phyloP scores from a whole-genome alignment of 2,113 vertebrate species.

The Sciurus niger region DNA sequence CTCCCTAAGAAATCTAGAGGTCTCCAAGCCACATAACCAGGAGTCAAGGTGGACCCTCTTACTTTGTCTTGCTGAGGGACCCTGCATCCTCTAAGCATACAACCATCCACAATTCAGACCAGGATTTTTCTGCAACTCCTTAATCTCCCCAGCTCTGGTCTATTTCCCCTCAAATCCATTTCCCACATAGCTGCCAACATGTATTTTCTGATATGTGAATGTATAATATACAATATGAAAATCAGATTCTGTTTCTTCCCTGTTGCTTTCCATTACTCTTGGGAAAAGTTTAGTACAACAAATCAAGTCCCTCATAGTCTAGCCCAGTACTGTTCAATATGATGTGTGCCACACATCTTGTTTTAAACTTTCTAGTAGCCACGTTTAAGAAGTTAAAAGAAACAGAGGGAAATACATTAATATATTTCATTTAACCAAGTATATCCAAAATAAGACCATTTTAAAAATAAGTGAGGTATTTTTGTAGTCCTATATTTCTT shows the following conservation, averaged over 20 bases:
- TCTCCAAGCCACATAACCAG: not conserved
- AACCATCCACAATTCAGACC: not conserved
- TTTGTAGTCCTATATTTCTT: not conserved
- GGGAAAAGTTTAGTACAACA: not conserved
- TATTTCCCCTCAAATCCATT: conserved; percentile 3
- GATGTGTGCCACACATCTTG: not conserved
- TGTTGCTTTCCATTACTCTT: not conserved
- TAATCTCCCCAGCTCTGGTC: not conserved
- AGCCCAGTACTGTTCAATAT: not conserved
- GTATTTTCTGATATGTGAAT: conserved; percentile 16
- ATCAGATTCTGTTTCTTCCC: not conserved
- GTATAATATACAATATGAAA: not conserved
- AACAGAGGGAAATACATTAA: not conserved
- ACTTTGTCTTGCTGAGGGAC: not conserved
- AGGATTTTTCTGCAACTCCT: not conserved
- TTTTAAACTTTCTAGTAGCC: conserved; percentile 7
- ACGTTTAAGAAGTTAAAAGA: conserved; percentile 1
- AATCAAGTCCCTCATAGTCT: not conserved
- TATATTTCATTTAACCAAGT: not conserved
- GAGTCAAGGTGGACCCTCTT: not conserved
- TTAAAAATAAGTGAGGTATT: not conserved
- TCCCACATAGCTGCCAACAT: not conserved
- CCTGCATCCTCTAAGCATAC: not conserved
- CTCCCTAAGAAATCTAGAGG: not conserved
- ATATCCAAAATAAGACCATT: conserved; percentile 30